phyloP scores from a whole-genome alignment of 2,113 vertebrate species.

The Rattus norvegicus region DNA sequence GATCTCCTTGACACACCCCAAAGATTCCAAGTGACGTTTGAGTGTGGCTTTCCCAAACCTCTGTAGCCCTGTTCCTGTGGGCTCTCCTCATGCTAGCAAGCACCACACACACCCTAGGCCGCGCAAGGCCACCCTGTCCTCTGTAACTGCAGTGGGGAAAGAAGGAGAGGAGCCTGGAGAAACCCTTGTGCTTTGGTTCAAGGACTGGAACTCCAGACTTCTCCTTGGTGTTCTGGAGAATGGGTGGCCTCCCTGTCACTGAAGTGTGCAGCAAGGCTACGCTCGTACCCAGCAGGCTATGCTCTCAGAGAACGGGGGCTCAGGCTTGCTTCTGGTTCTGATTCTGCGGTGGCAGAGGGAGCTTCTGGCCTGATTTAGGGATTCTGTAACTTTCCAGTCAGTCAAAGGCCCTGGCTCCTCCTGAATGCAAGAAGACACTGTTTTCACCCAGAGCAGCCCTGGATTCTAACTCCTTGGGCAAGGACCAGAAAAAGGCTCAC shows the following conservation, averaged over 20 bases:
- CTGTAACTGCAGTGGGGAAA: constrained; percentile 14
- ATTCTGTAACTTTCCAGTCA: constrained; percentile 69
- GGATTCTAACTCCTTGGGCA: constrained; percentile 63
- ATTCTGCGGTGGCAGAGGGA: constrained; percentile 43
- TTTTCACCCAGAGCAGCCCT: constrained; percentile 51
- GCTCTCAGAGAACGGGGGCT: background rate
- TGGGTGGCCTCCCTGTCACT: background rate
- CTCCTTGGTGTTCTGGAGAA: background rate
- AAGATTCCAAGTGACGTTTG: constrained; percentile 66
- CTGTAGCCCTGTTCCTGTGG: constrained; percentile 47
- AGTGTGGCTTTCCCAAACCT: constrained; percentile 69
- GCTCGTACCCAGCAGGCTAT: background rate
- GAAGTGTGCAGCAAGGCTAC: background rate
- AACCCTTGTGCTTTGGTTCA: background rate
- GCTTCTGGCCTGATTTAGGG: constrained; percentile 18
- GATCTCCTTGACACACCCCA: constrained; percentile 27
- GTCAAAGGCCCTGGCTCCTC: constrained; percentile 42
- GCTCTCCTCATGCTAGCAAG: constrained; percentile 77
- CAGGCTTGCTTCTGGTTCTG: constrained; percentile 69
- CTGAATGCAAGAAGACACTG: constrained; percentile 51
- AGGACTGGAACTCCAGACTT: background rate
- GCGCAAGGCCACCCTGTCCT: constrained; percentile 62
- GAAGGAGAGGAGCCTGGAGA: background rate
- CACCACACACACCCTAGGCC: constrained; percentile 42
- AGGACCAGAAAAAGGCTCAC: constrained; percentile 68